Evolutionary conservation across 2,888 invertebrate genomes (phyloP), one percentile per base, ranked within the genome.

Genomic region (Aporophyla lueneburgensis): DNA sequence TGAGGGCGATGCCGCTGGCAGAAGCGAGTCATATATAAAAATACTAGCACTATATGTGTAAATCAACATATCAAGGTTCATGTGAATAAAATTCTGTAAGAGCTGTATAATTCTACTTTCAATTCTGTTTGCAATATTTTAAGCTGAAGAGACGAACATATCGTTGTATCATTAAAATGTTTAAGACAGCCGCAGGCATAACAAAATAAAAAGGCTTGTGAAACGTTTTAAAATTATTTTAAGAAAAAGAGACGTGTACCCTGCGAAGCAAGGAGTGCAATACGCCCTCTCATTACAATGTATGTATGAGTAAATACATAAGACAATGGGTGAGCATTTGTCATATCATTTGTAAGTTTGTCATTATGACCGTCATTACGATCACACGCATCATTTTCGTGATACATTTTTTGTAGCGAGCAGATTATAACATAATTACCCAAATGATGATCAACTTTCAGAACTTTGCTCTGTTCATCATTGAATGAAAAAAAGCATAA

Each of bases 341-440:
- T 80, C 49, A 49, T 51, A 70, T 70, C 46, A 76, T 65, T 80
- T 74, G 77, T 71, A 53, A 61, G 75, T 76, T 83, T 79, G 74
- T 76, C 72, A 81, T 74, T 73, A 70, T 69, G 70, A 33, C 49
- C 54, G 43, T 68, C 63, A 70, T 74, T 78, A 59, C 14, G 33
- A 59, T 73, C 70, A 56, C 66, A 59, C 53, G 74, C 69, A 68
- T 71, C 46, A 73, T 74, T 74, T 43, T 33, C 40, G 54, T 69
- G 54, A 27, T 51, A 58, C 0, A 46, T 56, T 77, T 79, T 86
- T 74, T 75, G 46, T 27, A 24, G 5, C 21, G 5, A 53, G 66
- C 68, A 71, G 51, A 86, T 86, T 86, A 84, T 87, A 84, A 79
- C 58, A 66, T 62, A 80, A 51, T 87, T 80, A 84, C 24, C 61